Base-by-base conservation (phyloP, 2,888 invertebrate species). In the Phoronis australis region DNA sequence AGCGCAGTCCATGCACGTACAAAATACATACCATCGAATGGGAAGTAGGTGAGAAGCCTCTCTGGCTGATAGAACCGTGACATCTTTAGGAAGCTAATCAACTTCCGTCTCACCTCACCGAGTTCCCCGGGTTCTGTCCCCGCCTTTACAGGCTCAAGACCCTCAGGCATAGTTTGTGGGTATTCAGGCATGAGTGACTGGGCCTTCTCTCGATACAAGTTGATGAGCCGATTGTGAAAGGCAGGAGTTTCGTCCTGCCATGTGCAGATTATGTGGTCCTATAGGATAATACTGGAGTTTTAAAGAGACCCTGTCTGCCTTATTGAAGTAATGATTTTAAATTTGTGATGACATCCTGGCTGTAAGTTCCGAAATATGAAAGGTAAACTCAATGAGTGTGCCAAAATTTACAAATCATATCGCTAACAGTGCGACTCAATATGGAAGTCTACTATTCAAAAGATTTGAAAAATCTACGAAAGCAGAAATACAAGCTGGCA, bases 161-260 rank as follows among this genome's bases (percentile, higher is more conserved):
- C 71, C 62, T 69, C 68, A 42, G 68, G 68, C 4, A 69, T 56
- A 22, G 64, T 65, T 37, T 70, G 62, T 22, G 76, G 56, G 59
- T 79, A 79, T 37, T 79, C 76, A 22, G 64, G 62, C 64, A 76
- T 69, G 27, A 76, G 62, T 3, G 48, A 48, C 43, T 77, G 73
- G 9, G 80, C 74, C 47, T 87, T 87, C 61, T 91, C 90, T 56
- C 88, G 84, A 66, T 96, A 94, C 73, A 90, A 88, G 68, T 88
- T 88, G 3, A 94, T 85, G 44, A 99, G 79, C 2, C 88, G 87
- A 71, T 97, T 94, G 76, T 99, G 97, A 66, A 94, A 90, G 42
- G 87, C 72, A 0, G 89, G 82, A 69, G 87, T 88, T 0, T 82
- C 82, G 60, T 99, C 97, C 54, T 85, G 83, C 93, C 96, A 96